Conservation (phyloP, 1,140 invertebrate genomes). For the Hormaphis cornu region DNA sequence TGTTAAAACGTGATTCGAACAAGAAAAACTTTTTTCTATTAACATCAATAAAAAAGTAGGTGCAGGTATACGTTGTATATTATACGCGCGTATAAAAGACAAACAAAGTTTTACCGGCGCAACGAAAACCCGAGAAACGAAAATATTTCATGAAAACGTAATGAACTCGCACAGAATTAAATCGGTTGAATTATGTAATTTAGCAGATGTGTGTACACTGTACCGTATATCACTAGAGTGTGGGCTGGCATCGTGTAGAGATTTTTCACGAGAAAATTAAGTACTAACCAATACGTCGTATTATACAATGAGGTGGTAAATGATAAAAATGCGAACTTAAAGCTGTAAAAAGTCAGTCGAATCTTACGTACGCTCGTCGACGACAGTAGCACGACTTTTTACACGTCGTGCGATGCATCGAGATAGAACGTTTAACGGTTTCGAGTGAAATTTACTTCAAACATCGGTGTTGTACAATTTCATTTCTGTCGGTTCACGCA, state of each 20-base stretch:
- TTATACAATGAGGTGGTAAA: neutral
- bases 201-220: no score
- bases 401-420: no score
- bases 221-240: neutral
- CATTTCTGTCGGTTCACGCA: no score
- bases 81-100: constrained; percentile 2
- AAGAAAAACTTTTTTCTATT: constrained; percentile 21
- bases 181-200: constrained; percentile 6
- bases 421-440: no score
- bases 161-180: constrained; percentile 6
- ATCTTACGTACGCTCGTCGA: no score
- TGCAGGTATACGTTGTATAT: neutral
- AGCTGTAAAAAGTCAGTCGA: constrained; percentile 2
- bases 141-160: neutral
- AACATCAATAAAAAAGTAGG: neutral
- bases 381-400: no score
- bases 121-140: neutral
- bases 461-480: no score
- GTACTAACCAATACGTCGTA: constrained; percentile 4
- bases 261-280: neutral
- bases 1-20: neutral
- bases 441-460: no score
- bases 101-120: constrained; percentile 1
- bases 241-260: no score
- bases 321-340: neutral